Conservation (phyloP, 2,113 vertebrate species). For the Pogonocichla stellata region DNA sequence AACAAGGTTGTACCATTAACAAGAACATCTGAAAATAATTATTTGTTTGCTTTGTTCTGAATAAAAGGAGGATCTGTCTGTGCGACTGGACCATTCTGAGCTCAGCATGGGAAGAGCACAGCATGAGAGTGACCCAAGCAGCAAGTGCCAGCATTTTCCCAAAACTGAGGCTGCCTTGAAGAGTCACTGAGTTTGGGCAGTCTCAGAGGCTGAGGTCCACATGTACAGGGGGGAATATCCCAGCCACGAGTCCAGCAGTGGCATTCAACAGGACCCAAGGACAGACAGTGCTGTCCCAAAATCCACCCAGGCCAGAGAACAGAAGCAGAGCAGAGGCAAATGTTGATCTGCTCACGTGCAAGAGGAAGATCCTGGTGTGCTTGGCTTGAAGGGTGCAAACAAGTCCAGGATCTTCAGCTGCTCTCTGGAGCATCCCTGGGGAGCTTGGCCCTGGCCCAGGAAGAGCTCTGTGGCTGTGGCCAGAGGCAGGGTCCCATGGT, state of each 20-base stretch:
- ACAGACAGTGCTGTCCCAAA: neutral
- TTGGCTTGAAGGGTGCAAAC: neutral
- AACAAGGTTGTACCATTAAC: neutral
- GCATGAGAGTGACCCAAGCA: neutral
- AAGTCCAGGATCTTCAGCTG: neutral
- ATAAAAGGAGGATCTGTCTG: neutral
- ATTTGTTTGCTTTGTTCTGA: neutral
- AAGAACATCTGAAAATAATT: neutral
- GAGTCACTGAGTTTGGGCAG: neutral
- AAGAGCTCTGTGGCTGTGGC: neutral
- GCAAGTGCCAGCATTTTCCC: neutral
- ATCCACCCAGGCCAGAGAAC: neutral
- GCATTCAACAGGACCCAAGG: neutral
- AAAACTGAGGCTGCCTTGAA: neutral
- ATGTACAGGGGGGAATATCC: neutral
- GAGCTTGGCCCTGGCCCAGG: neutral
- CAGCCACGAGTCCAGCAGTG: neutral
- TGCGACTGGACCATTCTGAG: neutral
- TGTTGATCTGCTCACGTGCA: neutral
- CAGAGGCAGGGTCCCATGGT: neutral
- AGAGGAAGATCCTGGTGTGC: neutral
- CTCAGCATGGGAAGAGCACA: neutral
- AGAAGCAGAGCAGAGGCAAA: neutral
- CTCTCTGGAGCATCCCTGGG: fast-evolving
- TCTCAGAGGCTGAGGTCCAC: neutral